Evolutionary conservation across 2,888 invertebrate species (phyloP).

Genomic region (Drosophila maculinotata): DNA sequence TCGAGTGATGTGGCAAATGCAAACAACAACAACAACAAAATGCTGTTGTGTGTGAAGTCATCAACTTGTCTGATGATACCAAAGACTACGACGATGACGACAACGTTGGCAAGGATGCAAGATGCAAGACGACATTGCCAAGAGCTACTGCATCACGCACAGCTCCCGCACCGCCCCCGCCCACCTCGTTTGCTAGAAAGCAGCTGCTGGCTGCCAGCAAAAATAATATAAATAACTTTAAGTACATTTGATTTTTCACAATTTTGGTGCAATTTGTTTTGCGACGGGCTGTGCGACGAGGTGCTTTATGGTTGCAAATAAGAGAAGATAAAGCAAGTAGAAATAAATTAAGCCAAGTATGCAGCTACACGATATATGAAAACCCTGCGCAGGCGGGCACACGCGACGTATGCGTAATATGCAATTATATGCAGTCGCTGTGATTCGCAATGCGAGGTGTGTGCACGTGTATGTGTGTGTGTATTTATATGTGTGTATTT

Average conservation of each 20-base stretch:
- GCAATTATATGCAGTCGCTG: constrained; percentile 53
- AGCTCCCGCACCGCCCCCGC: neutral
- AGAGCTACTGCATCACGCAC: constrained; percentile 13
- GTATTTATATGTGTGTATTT: neutral
- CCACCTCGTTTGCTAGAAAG: too few species aligned
- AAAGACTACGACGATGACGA: constrained; percentile 11
- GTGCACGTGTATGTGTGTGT: neutral
- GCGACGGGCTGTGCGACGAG: constrained; percentile 9
- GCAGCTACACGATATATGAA: constrained; percentile 28
- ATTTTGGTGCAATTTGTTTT: constrained; percentile 62
- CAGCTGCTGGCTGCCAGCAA: constrained; percentile 38
- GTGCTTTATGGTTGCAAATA: constrained; percentile 35
- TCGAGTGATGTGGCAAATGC: constrained; percentile 34
- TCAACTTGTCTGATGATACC: constrained; percentile 56
- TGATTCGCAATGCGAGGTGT: too few species aligned
- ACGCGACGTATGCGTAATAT: constrained; percentile 63
- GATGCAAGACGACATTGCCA: constrained; percentile 33
- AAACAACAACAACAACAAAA: constrained; percentile 37
- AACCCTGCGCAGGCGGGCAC: constrained; percentile 14
- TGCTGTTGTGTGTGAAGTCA: constrained; percentile 52
- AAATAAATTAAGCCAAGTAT: constrained; percentile 52
- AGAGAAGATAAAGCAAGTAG: constrained; percentile 32
- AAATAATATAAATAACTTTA: constrained; percentile 62
- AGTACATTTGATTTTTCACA: constrained; percentile 72
- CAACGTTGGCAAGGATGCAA: constrained; percentile 24